Base-by-base conservation (phyloP, 2,797 vertebrate genomes). In the Kryptopterus vitreolus region DNA sequence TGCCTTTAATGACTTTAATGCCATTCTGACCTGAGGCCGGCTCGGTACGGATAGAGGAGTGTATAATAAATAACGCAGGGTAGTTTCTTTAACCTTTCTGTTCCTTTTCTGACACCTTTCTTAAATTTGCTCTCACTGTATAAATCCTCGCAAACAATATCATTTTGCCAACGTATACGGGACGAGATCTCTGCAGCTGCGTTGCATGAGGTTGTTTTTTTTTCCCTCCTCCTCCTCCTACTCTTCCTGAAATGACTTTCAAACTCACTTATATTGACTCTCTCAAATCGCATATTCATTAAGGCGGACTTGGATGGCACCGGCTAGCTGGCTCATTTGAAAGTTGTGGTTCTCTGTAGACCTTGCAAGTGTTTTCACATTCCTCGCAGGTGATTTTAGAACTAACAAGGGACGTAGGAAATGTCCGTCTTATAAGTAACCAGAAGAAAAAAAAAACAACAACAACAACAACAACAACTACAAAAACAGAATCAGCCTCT, bases 401-500 rank as follows among this genome's bases (percentile, higher is more conserved):
- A 9, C 26, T 48, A 73, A 57, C 8, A 29, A 73, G 70, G 33
- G 12, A 35, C 52, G 38, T 24, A 33, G 24, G 22, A 18, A 12
- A 26, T 46, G 35, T 46, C 22, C 11, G 26, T 59, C 26, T 68
- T 68, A 46, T 31, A 65, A 80, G 61, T 22, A 48, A 71, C 57
- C 38, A 12, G 35, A 76, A 72, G n/a, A 38, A 43, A 48, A 72
- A 50, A 43, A 43, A 43, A 43, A n/a, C n/a, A n/a, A n/a, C n/a
- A n/a, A n/a, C n/a, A n/a, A n/a, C n/a, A n/a, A n/a, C n/a, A n/a
- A n/a, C n/a, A n/a, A n/a, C n/a, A n/a, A n/a, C n/a, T n/a, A n/a
- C n/a, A n/a, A n/a, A n/a, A n/a, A n/a, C n/a, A n/a, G n/a, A 15
- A 20, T 9, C 59, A 80, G 68, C n/a, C 75, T 78, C 33, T 76